Evolutionary conservation across 2,113 vertebrate genomes (phyloP).

Genomic region (Trichomycterus rosablanca): DNA sequence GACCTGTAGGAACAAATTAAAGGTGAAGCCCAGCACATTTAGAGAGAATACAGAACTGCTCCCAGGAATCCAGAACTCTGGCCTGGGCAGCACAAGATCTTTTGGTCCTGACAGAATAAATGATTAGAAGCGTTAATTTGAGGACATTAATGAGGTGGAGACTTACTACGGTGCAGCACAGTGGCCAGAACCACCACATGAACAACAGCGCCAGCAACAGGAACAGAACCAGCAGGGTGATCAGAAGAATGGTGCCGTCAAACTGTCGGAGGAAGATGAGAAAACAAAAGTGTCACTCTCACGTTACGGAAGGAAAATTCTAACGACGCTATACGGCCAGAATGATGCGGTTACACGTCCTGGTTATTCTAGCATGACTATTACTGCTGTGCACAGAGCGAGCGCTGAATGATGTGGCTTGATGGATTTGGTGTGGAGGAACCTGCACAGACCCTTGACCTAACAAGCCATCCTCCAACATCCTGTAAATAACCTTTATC

Average conservation of each 20-base stretch:
- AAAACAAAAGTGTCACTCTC: conserved; percentile 30
- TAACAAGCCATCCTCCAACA: too few relatives aligned
- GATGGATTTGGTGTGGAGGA: too few relatives aligned
- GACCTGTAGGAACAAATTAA: conserved; percentile 62
- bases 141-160: conserved; percentile 9
- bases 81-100: neutral
- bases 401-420: too few relatives aligned
- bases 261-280: conserved; percentile 60
- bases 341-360: too few relatives aligned
- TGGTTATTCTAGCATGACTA: too few relatives aligned
- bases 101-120: conserved; percentile 5
- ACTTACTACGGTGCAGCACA: conserved; percentile 82
- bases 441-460: too few relatives aligned
- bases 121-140: neutral
- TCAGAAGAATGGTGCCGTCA: conserved; percentile 81
- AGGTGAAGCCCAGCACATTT: neutral
- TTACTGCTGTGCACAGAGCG: too few relatives aligned
- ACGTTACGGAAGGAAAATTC: too few relatives aligned
- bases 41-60: neutral
- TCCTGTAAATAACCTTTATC: too few relatives aligned
- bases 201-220: conserved; percentile 74
- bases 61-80: too few relatives aligned
- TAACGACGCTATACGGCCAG: too few relatives aligned
- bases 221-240: conserved; percentile 76
- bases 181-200: conserved; percentile 82